A percentile compares a stretch with the other conserved stretches of the same genome.
Conservation (phyloP, 2,888 invertebrate species). For the Camponotus fellah region DNA sequence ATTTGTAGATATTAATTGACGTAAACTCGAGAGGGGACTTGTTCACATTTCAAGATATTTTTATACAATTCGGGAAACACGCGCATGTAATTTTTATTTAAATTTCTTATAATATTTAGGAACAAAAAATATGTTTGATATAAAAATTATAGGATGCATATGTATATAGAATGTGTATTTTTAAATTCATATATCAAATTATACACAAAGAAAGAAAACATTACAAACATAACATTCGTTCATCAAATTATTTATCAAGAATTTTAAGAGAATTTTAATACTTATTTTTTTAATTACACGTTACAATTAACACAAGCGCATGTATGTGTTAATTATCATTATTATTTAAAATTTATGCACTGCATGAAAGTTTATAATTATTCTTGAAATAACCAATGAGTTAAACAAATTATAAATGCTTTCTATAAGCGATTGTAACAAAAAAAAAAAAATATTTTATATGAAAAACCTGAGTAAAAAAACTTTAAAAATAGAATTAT, state of each 20-base stretch:
- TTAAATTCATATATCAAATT: conserved; percentile 48
- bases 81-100: not conserved
- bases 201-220: conserved; percentile 43
- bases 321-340: conserved; percentile 30
- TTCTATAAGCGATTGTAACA: conserved; percentile 12
- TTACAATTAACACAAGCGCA: conserved; percentile 36
- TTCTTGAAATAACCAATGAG: conserved; percentile 33
- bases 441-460: conserved; percentile 19
- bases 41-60: not conserved
- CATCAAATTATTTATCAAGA: conserved; percentile 22
- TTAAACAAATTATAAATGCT: conserved; percentile 24
- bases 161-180: conserved; percentile 54
- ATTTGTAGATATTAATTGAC: not conserved
- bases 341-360: conserved; percentile 36
- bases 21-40: not conserved
- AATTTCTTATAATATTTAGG: conserved; percentile 56
- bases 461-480: conserved; percentile 22
- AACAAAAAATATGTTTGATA: conserved; percentile 58
- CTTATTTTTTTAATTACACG: conserved; percentile 24
- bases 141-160: conserved; percentile 50
- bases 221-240: conserved; percentile 20
- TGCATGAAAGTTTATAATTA: conserved; percentile 4
- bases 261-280: conserved; percentile 35
- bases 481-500: conserved; percentile 17
- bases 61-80: not conserved